phyloP scores from a whole-genome alignment of 1,140 invertebrate species.

The Drosophila sechellia region DNA sequence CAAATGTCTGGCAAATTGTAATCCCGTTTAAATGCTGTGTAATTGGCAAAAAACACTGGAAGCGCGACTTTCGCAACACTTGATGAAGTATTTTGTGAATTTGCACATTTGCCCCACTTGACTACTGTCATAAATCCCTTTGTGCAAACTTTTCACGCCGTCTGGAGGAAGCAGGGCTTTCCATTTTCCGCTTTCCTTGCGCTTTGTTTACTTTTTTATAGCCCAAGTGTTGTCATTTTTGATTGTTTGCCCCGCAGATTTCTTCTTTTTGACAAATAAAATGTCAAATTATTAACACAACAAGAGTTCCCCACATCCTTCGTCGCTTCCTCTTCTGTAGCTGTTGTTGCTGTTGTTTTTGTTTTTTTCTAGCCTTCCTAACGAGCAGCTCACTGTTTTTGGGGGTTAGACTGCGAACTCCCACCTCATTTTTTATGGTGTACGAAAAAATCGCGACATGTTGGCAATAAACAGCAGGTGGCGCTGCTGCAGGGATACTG shows the following conservation, averaged over 20 bases:
- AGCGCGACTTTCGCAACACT: neutral
- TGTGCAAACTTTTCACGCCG: constrained; percentile 25
- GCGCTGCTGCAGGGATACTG: constrained; percentile 33
- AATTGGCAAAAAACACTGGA: neutral
- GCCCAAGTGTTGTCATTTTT: constrained; percentile 58
- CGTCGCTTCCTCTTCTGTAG: neutral
- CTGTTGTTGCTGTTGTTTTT: constrained; percentile 5
- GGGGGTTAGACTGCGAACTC: constrained; percentile 30
- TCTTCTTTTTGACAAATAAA: constrained; percentile 68
- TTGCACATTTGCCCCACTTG: constrained; percentile 13
- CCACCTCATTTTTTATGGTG: constrained; percentile 11
- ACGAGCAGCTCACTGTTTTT: constrained; percentile 22
- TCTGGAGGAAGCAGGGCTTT: constrained; percentile 15
- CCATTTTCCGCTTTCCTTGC: constrained; percentile 24
- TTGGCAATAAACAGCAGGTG: constrained; percentile 82
- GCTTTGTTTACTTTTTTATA: constrained; percentile 15
- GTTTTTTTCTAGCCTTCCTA: constrained; percentile 9
- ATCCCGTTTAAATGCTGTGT: neutral
- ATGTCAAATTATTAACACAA: constrained; percentile 80
- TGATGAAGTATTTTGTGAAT: constrained; percentile 7
- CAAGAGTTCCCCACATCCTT: constrained; percentile 18
- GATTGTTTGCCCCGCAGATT: constrained; percentile 51
- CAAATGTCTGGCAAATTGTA: neutral
- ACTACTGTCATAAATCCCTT: constrained; percentile 28
- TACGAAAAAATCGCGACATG: constrained; percentile 69